Percentiles rank a stretch among this genome's conserved stretches.
These are phyloP conservation scores for Gymnocheta viridis DNA, from an alignment of 2,888 invertebrate genomes.

Conservation along the genomic window DNA sequence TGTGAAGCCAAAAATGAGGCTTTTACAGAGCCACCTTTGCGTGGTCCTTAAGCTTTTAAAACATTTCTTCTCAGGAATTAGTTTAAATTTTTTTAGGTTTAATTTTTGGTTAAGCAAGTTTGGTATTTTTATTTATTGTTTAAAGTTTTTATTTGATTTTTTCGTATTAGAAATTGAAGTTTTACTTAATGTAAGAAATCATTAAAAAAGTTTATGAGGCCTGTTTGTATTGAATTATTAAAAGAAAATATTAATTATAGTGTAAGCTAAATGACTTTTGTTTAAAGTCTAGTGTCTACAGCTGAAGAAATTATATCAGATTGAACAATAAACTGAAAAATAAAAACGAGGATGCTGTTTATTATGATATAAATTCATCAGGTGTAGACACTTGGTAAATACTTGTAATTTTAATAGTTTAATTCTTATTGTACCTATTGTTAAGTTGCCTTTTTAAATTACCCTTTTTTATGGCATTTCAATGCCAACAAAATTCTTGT, in stretches of 20 bases:
- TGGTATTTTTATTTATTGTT: background rate
- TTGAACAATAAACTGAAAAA: too few relatives aligned
- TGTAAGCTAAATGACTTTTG: too few relatives aligned
- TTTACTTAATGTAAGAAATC: background rate
- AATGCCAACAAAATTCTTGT: conserved; percentile 31
- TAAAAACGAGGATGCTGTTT: too few relatives aligned
- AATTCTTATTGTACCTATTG: background rate
- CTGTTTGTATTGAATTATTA: conserved; percentile 3
- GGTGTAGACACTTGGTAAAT: too few relatives aligned
- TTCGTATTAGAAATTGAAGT: background rate
- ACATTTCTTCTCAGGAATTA: conserved; percentile 58
- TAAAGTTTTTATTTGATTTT: conserved; percentile 5
- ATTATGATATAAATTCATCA: too few relatives aligned
- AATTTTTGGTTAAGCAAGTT: background rate
- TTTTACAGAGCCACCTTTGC: conserved; percentile 83
- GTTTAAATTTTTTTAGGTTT: conserved; percentile 42
- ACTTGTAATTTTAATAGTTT: background rate
- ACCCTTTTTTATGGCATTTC: background rate
- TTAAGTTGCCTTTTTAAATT: too few relatives aligned
- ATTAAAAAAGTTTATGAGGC: background rate
- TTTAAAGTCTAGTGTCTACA: too few relatives aligned
- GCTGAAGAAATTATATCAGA: background rate
- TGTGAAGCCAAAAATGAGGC: conserved; percentile 84
- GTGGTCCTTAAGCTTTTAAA: conserved; percentile 77
- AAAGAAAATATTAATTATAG: too few relatives aligned